Percentiles rank a stretch among this genome's conserved stretches.
Evolutionary conservation across 2,113 vertebrate genomes (phyloP).

Genomic region (Pipra filicauda): DNA sequence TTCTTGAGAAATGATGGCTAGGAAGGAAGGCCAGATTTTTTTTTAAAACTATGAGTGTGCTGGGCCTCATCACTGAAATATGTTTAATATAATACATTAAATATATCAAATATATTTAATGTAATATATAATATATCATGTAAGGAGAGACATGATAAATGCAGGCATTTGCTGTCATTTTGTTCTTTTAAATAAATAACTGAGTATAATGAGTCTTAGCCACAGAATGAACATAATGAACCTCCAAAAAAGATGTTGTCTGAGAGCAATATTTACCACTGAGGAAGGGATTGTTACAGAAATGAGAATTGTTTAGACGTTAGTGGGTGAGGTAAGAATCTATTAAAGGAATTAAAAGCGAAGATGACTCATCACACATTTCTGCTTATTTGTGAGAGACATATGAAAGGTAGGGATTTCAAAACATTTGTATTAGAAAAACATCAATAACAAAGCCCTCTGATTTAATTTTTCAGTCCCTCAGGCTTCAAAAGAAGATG

Average conservation of each 20-base stretch:
- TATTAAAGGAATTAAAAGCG: constrained; percentile 80
- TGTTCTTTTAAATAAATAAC: constrained; percentile 61
- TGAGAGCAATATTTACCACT: constrained; percentile 68
- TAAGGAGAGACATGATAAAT: constrained; percentile 19
- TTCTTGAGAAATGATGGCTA: not conserved
- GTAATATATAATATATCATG: not conserved
- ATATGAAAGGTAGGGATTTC: constrained; percentile 77
- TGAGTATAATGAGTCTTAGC: constrained; percentile 57
- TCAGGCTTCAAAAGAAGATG: constrained; percentile 73
- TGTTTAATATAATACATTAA: not conserved
- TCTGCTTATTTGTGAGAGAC: constrained; percentile 73
- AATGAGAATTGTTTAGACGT: constrained; percentile 57
- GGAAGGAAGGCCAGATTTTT: not conserved
- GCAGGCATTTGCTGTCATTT: constrained; percentile 40
- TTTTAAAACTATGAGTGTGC: not conserved
- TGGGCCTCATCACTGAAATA: not conserved
- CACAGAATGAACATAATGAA: constrained; percentile 63
- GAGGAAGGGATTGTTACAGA: constrained; percentile 67
- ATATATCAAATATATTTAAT: not conserved
- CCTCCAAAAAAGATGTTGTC: constrained; percentile 63
- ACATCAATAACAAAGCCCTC: constrained; percentile 77
- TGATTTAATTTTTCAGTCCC: constrained; percentile 77
- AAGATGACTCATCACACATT: constrained; percentile 74
- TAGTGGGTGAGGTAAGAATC: constrained; percentile 74
- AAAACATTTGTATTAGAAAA: constrained; percentile 80